These are phyloP conservation scores for Muscidifurax raptorellus DNA, from an alignment of 1,140 invertebrate species.

Conservation along the genomic window DNA sequence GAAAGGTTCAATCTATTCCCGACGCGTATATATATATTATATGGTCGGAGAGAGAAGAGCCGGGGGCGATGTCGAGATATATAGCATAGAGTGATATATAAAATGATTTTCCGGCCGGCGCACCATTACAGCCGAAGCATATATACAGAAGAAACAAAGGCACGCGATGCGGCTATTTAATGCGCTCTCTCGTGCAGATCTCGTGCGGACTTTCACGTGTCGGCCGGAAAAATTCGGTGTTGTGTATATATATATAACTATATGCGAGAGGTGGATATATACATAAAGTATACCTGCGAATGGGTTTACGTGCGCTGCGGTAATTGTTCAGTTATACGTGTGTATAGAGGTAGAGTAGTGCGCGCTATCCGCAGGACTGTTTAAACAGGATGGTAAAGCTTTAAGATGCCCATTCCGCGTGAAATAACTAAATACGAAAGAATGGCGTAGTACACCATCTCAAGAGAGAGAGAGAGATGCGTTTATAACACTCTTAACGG, in stretches of 20 bases:
- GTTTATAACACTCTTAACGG: background rate
- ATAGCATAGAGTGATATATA: background rate
- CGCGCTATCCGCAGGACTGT: background rate
- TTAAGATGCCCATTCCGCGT: background rate
- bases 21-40: no score
- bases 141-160: background rate
- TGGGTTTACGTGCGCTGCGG: no score
- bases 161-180: background rate
- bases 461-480: no score
- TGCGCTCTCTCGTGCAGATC: no score
- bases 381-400: background rate
- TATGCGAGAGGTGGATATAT: background rate
- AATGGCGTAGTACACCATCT: background rate
- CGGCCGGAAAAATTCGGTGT: background rate
- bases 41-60: background rate
- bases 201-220: background rate
- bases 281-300: background rate
- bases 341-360: no score
- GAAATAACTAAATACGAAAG: background rate
- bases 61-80: background rate
- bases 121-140: background rate
- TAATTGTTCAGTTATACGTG: no score
- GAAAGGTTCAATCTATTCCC: slow-evolving; percentile 17
- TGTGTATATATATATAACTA: background rate
- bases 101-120: background rate